Conservation (phyloP, 2,113 vertebrate species). For the Pycnonotus jocosus region DNA sequence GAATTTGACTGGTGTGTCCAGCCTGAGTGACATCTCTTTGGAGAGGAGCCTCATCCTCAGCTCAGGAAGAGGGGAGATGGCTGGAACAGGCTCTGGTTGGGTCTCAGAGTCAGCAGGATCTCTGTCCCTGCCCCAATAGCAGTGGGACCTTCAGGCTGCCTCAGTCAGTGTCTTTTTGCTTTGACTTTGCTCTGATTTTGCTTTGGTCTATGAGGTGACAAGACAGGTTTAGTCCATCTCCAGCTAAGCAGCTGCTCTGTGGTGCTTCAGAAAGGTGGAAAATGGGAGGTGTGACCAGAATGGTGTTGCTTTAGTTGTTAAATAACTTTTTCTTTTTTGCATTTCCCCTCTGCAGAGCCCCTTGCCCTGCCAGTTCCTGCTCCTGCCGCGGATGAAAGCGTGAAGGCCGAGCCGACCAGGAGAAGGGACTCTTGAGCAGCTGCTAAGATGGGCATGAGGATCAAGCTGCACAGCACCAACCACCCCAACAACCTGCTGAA, state of each 20-base stretch:
- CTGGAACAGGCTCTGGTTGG: rapidly evolving
- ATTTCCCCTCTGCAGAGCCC: background rate
- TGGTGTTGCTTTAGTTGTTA: rapidly evolving
- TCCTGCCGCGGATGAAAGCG: background rate
- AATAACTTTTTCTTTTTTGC: background rate
- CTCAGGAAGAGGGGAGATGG: rapidly evolving
- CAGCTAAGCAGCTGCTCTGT: background rate
- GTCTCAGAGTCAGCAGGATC: background rate
- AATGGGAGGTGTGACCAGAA: rapidly evolving
- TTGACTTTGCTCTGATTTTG: background rate
- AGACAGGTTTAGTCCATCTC: background rate
- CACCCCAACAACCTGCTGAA: slow-evolving; percentile 89
- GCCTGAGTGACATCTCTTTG: too few species aligned
- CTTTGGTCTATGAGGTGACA: background rate
- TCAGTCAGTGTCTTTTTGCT: background rate
- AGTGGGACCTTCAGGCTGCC: rapidly evolving
- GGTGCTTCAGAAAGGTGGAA: background rate
- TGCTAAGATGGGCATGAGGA: slow-evolving; percentile 91
- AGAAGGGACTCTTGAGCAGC: slow-evolving; percentile 30
- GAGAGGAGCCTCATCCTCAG: background rate
- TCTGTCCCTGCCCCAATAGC: rapidly evolving
- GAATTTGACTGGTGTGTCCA: rapidly evolving
- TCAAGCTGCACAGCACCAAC: slow-evolving; percentile 89
- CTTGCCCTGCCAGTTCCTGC: slow-evolving; percentile 22
- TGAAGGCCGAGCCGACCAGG: slow-evolving; percentile 2